phyloP scores from a whole-genome alignment of 2,797 vertebrate genomes.

The Melopsittacus undulatus region DNA sequence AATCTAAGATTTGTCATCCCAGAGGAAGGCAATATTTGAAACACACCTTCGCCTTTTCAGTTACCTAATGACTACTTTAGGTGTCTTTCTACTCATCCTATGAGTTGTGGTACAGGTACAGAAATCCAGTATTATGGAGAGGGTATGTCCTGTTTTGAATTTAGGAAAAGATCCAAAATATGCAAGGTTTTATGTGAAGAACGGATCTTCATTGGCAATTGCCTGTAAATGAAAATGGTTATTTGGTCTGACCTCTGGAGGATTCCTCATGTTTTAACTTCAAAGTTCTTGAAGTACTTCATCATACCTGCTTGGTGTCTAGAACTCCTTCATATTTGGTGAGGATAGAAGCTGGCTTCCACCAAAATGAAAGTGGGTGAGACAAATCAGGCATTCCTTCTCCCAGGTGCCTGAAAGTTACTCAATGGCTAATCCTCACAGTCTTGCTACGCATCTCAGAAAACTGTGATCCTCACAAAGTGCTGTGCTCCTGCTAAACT shows the following conservation, averaged over 20 bases:
- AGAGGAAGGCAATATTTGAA: background rate
- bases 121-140: background rate
- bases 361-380: background rate
- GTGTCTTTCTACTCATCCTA: background rate
- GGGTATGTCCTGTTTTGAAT: background rate
- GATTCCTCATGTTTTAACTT: background rate
- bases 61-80: background rate
- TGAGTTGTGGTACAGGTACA: background rate
- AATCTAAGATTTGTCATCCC: background rate
- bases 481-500: background rate
- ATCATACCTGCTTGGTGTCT: background rate
- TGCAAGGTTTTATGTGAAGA: background rate
- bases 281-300: background rate
- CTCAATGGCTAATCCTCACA: background rate
- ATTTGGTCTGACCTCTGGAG: background rate
- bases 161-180: background rate
- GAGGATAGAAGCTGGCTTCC: background rate
- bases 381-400: background rate
- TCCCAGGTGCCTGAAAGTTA: background rate
- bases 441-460: background rate
- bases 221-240: background rate
- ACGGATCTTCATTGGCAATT: background rate
- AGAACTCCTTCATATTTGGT: background rate
- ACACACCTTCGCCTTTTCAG: background rate
- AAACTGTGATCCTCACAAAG: background rate